phyloP scores from a whole-genome alignment of 2,888 invertebrate genomes.

The Rhamnusium bicolor region DNA sequence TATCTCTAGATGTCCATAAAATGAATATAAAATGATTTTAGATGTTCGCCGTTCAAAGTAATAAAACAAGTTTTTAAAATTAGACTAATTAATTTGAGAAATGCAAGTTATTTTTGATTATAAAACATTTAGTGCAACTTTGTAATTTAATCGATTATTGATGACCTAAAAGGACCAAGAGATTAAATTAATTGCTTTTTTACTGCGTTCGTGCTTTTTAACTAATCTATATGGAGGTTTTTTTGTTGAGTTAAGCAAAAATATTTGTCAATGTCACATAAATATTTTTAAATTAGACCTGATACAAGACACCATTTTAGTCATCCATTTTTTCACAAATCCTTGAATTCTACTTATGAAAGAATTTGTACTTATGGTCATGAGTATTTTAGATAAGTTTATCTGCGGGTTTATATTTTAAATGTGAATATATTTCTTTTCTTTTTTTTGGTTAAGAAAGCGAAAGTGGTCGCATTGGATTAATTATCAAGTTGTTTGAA shows the following conservation, averaged over 20 bases:
- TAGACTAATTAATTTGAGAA: conserved; percentile 36
- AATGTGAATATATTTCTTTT: not conserved
- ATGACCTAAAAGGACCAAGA: not conserved
- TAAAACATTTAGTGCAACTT: conserved; percentile 21
- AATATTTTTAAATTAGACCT: not conserved
- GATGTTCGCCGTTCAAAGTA: conserved; percentile 7
- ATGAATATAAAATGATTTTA: conserved; percentile 39
- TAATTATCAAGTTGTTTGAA: not conserved
- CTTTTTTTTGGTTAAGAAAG: not conserved
- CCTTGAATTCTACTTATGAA: not conserved
- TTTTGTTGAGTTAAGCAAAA: conserved; percentile 4
- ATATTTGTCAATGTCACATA: conserved; percentile 4
- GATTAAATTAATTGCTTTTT: conserved; percentile 9
- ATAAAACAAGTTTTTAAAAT: conserved; percentile 35
- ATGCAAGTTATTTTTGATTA: conserved; percentile 24
- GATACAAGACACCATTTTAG: not conserved
- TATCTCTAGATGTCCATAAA: conserved; percentile 32
- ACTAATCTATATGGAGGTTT: not conserved
- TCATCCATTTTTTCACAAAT: not conserved
- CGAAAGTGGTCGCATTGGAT: not conserved
- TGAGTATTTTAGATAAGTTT: not conserved
- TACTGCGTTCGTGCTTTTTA: not conserved
- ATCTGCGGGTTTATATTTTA: not conserved
- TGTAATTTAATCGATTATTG: conserved; percentile 27
- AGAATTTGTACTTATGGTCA: not conserved